Base-by-base conservation (phyloP, 2,113 vertebrate genomes). In the Anolis carolinensis region DNA sequence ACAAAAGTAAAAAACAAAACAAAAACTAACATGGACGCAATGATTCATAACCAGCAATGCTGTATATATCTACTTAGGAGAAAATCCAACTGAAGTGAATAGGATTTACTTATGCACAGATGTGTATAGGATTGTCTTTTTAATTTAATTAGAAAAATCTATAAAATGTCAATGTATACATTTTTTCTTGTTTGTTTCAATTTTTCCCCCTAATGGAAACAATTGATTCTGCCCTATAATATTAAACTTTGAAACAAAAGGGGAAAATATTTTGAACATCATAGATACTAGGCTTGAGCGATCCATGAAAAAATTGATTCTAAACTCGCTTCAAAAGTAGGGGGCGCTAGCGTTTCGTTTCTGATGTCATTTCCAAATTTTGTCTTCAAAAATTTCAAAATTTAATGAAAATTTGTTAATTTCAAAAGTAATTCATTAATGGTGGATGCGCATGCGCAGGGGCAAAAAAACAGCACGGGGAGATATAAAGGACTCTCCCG, bases 1-100 rank as follows among this genome's bases (percentile, higher is more conserved):
- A 70, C 44, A 70, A 74, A 81, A 90, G 71, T 84, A n/a, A 89
- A 74, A 89, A 91, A 76, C 13, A n/a, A 63, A 63, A 65, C 6
- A 39, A 76, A 59, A 34, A 63, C 0, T 36, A 74, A 52, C 1
- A 6, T 79, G 70, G 30, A 55, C n/a, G 3, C 20, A 27, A 36
- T 34, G 87, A 71, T 7, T n/a, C 62, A 55, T 34, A 84, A 36
- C 27, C 81, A 27, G 36, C 23, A 30, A 62, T 55, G 14, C 30
- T 27, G 13, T 65, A 65, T 14, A 67, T 1, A 27, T 1, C 65
- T 39, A 44, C 27, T 14, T 67, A 25, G 34, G 3, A 44, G 62
- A 7, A 65, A 81, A 67, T 7, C 21, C 79, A 36, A 67, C n/a
- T 67, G 36, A 16, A 77, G 7, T 55, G 30, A 4, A 4, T 55